Evolutionary conservation across 2,888 invertebrate genomes (phyloP).

Genomic region (Uropetala carovei): DNA sequence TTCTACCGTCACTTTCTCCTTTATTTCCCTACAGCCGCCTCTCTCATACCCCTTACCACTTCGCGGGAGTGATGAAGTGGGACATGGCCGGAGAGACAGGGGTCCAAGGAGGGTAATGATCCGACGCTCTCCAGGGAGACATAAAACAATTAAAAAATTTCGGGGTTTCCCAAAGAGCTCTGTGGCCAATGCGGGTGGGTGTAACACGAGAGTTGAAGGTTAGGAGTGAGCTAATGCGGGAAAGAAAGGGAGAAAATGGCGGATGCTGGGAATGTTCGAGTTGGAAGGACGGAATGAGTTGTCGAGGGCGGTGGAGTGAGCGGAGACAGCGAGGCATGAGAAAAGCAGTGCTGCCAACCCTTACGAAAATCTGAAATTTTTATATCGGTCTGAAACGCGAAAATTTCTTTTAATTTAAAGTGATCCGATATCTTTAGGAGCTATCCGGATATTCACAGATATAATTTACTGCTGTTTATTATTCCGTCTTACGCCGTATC

Average conservation of each 20-base stretch:
- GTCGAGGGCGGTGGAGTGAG: not conserved
- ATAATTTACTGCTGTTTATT: too few relatives aligned
- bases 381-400: too few relatives aligned
- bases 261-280: not conserved
- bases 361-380: too few relatives aligned
- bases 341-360: not conserved
- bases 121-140: constrained; percentile 54
- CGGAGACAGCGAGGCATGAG: not conserved
- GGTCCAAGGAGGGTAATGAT: constrained; percentile 45
- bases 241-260: not conserved
- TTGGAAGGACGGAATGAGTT: not conserved
- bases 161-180: not conserved
- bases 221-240: not conserved
- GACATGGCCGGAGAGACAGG: constrained; percentile 37
- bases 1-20: not conserved
- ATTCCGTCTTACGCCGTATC: too few relatives aligned
- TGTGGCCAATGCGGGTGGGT: constrained; percentile 35
- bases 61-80: constrained; percentile 28
- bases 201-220: constrained; percentile 46
- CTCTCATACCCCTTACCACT: not conserved
- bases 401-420: too few relatives aligned
- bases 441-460: too few relatives aligned
- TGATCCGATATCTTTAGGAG: too few relatives aligned
- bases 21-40: too few relatives aligned
- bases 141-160: constrained; percentile 63